phyloP scores from a whole-genome alignment of 2,888 invertebrate genomes.

The Dryocosmus kuriphilus region DNA sequence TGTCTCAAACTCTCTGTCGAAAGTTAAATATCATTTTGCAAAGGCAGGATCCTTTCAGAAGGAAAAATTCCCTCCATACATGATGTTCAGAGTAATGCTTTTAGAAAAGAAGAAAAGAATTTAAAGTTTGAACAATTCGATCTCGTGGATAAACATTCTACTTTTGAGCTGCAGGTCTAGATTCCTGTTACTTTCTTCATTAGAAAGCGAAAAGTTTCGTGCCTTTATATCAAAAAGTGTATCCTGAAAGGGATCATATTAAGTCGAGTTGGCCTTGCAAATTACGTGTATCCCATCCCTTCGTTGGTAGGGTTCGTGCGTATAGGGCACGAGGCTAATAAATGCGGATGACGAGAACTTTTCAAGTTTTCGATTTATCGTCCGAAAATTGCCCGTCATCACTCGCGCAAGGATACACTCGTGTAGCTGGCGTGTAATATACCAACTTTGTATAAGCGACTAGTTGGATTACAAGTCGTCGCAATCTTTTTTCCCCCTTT shows the following conservation, averaged over 20 bases:
- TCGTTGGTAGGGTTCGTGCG: neutral
- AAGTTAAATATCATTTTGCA: slow-evolving; percentile 21
- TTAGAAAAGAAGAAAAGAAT: neutral
- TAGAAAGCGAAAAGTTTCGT: neutral
- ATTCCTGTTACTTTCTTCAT: neutral
- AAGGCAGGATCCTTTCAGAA: neutral
- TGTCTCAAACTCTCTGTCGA: slow-evolving; percentile 46
- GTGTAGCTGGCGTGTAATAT: neutral
- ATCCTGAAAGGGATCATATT: neutral
- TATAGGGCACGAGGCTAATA: slow-evolving; percentile 19
- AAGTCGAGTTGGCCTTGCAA: neutral
- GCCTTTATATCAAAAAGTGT: neutral
- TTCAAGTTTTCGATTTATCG: slow-evolving; percentile 38
- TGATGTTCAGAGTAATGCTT: neutral
- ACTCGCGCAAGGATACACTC: neutral
- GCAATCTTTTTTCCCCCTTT: slow-evolving; percentile 28
- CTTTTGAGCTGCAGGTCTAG: too few species aligned
- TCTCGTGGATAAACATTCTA: too few species aligned
- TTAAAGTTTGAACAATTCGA: neutral
- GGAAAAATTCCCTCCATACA: neutral
- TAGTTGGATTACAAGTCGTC: slow-evolving; percentile 29
- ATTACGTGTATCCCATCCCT: neutral
- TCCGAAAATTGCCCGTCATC: slow-evolving; percentile 24
- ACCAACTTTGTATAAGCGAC: neutral
- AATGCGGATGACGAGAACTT: slow-evolving; percentile 18